Percentiles rank a stretch among this genome's conserved stretches.
These are phyloP conservation scores for Rhinichthys osculus DNA, from an alignment of 2,797 vertebrate species.

Conservation along the genomic window DNA sequence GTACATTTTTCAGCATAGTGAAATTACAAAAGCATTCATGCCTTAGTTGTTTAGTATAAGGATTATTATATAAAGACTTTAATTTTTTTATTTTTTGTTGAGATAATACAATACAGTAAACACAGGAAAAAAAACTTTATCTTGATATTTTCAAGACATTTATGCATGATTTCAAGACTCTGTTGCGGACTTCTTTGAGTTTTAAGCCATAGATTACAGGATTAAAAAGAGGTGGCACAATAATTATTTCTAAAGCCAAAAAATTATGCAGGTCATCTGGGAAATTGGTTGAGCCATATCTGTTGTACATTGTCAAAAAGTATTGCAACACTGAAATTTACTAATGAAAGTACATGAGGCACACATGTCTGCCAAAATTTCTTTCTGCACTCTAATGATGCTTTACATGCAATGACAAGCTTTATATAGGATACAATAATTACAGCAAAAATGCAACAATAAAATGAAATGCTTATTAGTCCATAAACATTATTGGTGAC, in stretches of 20 bases:
- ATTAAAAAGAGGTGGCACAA: slow-evolving; percentile 49
- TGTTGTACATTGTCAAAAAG: slow-evolving; percentile 56
- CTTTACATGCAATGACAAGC: slow-evolving; percentile 44
- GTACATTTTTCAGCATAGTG: background rate
- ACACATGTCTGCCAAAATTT: slow-evolving; percentile 57
- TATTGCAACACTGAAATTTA: slow-evolving; percentile 47
- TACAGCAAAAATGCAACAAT: slow-evolving; percentile 27
- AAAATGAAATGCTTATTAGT: slow-evolving; percentile 17
- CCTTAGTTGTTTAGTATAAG: background rate
- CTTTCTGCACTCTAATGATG: slow-evolving; percentile 50
- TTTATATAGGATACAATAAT: slow-evolving; percentile 50
- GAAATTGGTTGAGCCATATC: slow-evolving; percentile 42
- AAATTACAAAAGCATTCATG: background rate
- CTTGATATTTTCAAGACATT: background rate
- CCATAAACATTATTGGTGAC: slow-evolving; percentile 48
- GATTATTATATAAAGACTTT: background rate
- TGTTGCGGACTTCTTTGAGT: slow-evolving; percentile 17
- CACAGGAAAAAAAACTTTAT: background rate
- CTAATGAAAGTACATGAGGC: slow-evolving; percentile 52
- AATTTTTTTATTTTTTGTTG: background rate
- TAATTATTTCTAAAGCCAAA: slow-evolving; percentile 52
- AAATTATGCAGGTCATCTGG: slow-evolving; percentile 36
- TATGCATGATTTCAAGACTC: slow-evolving; percentile 6
- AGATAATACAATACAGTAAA: background rate
- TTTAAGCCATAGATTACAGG: slow-evolving; percentile 44